Conservation (phyloP, 2,888 invertebrate genomes). For the Nephrotoma appendiculata region DNA sequence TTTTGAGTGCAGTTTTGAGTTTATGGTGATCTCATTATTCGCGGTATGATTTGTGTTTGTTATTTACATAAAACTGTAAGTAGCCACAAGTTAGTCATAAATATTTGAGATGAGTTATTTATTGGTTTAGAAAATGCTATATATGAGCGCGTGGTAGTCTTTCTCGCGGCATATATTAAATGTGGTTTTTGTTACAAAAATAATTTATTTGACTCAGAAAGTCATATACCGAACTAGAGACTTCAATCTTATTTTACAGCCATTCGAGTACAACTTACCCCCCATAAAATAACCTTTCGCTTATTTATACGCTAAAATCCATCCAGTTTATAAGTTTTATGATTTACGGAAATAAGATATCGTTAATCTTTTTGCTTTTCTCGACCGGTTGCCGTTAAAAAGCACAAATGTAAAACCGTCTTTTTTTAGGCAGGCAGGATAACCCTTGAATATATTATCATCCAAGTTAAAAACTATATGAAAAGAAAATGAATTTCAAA, state of each 20-base stretch:
- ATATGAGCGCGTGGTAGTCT: background rate
- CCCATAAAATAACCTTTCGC: background rate
- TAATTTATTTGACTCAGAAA: too few species aligned
- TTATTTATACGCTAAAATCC: background rate
- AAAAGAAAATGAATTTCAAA: background rate
- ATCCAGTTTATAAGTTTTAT: background rate
- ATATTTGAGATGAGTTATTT: background rate
- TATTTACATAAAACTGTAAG: background rate
- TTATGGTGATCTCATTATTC: background rate
- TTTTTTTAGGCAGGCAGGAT: background rate
- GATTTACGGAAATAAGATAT: slow-evolving; percentile 1
- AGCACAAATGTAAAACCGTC: background rate
- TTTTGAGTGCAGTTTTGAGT: background rate
- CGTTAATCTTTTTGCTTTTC: background rate
- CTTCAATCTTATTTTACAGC: too few species aligned
- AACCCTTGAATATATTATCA: background rate
- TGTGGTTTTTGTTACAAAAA: background rate
- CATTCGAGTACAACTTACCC: too few species aligned
- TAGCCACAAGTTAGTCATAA: background rate
- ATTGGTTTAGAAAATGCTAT: background rate
- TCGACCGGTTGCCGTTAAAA: background rate
- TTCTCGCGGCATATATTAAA: background rate
- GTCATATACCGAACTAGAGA: too few species aligned
- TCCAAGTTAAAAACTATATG: background rate
- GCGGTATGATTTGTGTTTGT: background rate